Evolutionary conservation across 2,113 vertebrate species (phyloP).

Genomic region (Corvus hawaiiensis): DNA sequence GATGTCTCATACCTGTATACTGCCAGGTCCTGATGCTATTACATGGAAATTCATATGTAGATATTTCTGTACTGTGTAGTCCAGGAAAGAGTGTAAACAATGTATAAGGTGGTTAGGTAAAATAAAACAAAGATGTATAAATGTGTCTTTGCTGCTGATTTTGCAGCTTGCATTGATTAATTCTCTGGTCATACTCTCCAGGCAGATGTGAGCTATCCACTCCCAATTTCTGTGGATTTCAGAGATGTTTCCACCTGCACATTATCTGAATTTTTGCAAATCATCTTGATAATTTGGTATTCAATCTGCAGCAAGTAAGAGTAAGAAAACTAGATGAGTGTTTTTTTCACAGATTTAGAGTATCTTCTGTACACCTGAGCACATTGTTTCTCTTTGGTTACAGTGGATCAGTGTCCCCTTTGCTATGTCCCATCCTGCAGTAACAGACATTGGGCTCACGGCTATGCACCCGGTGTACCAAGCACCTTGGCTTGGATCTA

Average conservation of each 20-base stretch:
- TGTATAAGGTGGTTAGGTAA: not conserved
- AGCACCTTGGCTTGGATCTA: conserved; percentile 87
- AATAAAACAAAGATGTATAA: not conserved
- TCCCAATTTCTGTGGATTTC: not conserved
- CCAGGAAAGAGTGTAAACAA: not conserved
- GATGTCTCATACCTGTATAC: not conserved
- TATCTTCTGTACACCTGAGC: not conserved
- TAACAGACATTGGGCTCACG: conserved; percentile 85
- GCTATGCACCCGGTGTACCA: conserved; percentile 83
- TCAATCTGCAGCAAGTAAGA: not conserved
- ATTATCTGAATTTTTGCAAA: not conserved
- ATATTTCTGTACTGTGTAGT: not conserved
- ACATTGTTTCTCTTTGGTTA: conserved; percentile 42
- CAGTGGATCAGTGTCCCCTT: conserved; percentile 98
- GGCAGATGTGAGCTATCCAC: not conserved
- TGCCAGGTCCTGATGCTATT: not conserved
- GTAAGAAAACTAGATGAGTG: not conserved
- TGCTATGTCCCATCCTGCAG: conserved; percentile 88
- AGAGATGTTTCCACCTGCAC: not conserved
- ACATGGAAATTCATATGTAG: not conserved
- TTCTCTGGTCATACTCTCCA: not conserved
- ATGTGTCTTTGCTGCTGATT: not conserved
- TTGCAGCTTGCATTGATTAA: not conserved
- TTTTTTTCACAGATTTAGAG: not conserved
- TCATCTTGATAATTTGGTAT: not conserved